Evolutionary conservation across 2,888 invertebrate genomes (phyloP), one percentile per base, ranked within the genome.

Genomic region (Cataglyphis livida): DNA sequence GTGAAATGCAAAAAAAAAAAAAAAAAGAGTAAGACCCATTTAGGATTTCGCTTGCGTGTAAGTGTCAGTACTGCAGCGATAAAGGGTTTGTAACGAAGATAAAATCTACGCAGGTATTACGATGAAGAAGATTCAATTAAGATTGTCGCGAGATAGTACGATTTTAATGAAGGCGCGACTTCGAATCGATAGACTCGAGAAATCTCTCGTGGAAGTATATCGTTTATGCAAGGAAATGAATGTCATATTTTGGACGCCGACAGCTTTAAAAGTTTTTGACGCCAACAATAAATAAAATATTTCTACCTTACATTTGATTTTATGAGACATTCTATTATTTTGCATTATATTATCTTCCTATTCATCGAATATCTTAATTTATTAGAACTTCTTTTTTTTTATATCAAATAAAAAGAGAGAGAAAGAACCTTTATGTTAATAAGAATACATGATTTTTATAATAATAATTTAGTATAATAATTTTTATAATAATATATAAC

Each of bases 71-170:
- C 64, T 38, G 48, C 15, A 32, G 21, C 28, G n/a, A 68, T 57
- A 44, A 57, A 66, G 28, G 41, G 10, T 48, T 76, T 54, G n/a
- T 9, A n/a, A 41, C 15, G 57, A 32, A 48, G 78, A 82, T 64
- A 74, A 61, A 82, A 86, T 81, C 83, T 75, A 57, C 62, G 59
- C 79, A 75, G 28, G 32, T n/a, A 74, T 62, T 75, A 65, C 54
- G 70, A 66, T 57, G 61, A 61, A 78, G 79, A 81, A 78, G 74
- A 87, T 87, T 87, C 71, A 81, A 86, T 87, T 87, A 84, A 86
- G 82, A 86, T 85, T 75, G 82, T 70, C 54, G 28, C 41, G 25
- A 81, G 83, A 57, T 81, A 83, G 75, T 15, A 74, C 71, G 65
- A n/a, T 51, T 44, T 86, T 85, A 75, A 86, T 85, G 82, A 86